Base-by-base conservation (phyloP, 2,888 invertebrate genomes). In the Leptogaster cylindrica region DNA sequence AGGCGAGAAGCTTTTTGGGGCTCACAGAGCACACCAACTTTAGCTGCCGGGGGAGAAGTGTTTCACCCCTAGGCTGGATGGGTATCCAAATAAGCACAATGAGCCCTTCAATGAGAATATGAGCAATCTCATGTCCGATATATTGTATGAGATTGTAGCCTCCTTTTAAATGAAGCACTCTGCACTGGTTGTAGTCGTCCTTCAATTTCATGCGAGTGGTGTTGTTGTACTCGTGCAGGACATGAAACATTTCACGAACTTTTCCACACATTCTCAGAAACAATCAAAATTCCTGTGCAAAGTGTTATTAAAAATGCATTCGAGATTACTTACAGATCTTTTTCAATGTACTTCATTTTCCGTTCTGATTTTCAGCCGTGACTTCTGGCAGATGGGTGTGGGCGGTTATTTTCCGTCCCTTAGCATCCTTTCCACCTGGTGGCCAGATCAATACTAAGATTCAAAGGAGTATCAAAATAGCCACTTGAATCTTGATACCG, bases 221-320 rank as follows among this genome's bases (percentile, higher is more conserved):
- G 33, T 12, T 23, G 10, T 33, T 55, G 55, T 55, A 7, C 25
- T 46, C 46, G n/a, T 55, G 18, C 23, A n/a, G 12, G 18, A 55
- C 39, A 14, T 23, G 23, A 12, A 14, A 33, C 23, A 20, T 55
- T 20, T 55, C 36, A 36, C 12, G 23, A 20, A 25, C 16, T 31
- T 16, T 66, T 39, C 46, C 10, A 66, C 55, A 66, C 66, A 66
- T 66, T 14, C 55, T 55, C 36, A 66, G 46, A 66, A 66, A 68
- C 68, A 68, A 68, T 68, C 65, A 68, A 51, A 50, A 52, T 61
- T 61, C 51, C 50, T 61, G 61, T 50, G 65, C 48, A 51, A 65
- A 61, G 41, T 65, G 36, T 65, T 50, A 68, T 68, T 68, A 68
- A 66, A 68, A 68, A 68, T 68, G 65, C 65, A 68, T 68, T 58